Evolutionary conservation across 2,888 invertebrate genomes (phyloP), one percentile per base, ranked within the genome.

Genomic region (Lithophane socia): DNA sequence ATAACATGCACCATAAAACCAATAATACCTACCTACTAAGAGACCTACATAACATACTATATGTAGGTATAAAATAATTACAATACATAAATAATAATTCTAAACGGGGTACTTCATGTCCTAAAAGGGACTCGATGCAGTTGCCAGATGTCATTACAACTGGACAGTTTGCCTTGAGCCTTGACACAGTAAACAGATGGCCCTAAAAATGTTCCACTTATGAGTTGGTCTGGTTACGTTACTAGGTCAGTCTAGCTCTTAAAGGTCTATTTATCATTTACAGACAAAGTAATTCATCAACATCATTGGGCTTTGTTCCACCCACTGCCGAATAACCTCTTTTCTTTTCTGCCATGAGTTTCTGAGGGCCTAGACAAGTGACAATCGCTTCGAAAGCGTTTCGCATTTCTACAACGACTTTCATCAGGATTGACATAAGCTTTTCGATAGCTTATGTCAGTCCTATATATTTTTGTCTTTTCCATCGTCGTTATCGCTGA

Each of bases 81-180:
- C 47, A 42, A 47, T 37, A 21, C 9, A 56, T 29, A 49, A 61
- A 54, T 56, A 24, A 52, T 52, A 29, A 29, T 52, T 60, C 8
- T 29, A 60, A 24, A 24, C 24, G 64, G 21, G 49, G 9, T 56
- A 54, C 29, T 60, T 68, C 70, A 74, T 56, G 18, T 44, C 56
- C 16, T 84, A 61, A 47, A 63, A 18, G 16, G 81, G 77, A 56
- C 4, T 5, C 12, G 52, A 49, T 70, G 75, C 69, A 81, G 37
- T 63, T 73, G 54, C 64, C 47, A 77, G n/a, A 16, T 69, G 54
- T 63, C 29, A 65, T 42, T 72, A 65, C 65, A n/a, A 64, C 29
- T 54, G 71, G 60, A 24, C 67, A 65, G 69, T 37, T 78, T 12
- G 42, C 80, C 83, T 87, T 86, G 86, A 86, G 37, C 80, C 86